These are phyloP conservation scores for Eonycteris spelaea DNA, from an alignment of 2,113 vertebrate genomes.

Conservation along the genomic window DNA sequence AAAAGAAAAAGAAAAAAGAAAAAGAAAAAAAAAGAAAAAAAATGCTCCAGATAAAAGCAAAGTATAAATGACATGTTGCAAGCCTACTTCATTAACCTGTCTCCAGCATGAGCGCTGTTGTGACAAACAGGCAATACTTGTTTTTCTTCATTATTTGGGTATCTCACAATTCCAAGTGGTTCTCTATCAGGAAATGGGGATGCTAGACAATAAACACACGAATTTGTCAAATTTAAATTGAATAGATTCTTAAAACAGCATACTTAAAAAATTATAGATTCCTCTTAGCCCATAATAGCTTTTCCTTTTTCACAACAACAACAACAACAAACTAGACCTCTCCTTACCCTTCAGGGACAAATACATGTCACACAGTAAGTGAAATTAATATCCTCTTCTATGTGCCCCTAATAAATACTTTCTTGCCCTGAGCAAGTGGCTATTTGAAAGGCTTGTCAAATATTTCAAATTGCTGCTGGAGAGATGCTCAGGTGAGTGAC, in stretches of 20 bases:
- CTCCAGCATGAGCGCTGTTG: neutral
- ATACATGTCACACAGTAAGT: slow-evolving; percentile 32
- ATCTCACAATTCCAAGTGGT: slow-evolving; percentile 8
- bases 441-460: slow-evolving; percentile 54
- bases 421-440: slow-evolving; percentile 19
- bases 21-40: neutral
- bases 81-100: slow-evolving; percentile 5
- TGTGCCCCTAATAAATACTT: slow-evolving; percentile 52
- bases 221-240: slow-evolving; percentile 15
- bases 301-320: neutral
- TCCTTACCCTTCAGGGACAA: slow-evolving; percentile 39
- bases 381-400: slow-evolving; percentile 49
- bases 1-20: neutral
- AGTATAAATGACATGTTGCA: slow-evolving; percentile 43
- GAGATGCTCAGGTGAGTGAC: slow-evolving; percentile 28
- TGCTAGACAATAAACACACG: neutral
- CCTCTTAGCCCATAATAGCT: neutral
- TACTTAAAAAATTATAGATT: slow-evolving; percentile 19
- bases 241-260: neutral
- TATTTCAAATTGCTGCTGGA: slow-evolving; percentile 28
- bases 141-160: slow-evolving; percentile 28
- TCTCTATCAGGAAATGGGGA: neutral
- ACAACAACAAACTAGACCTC: neutral
- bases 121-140: neutral
- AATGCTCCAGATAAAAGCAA: neutral